Conservation (phyloP, 2,113 vertebrate species). For the Phrynocephalus versicolor region DNA sequence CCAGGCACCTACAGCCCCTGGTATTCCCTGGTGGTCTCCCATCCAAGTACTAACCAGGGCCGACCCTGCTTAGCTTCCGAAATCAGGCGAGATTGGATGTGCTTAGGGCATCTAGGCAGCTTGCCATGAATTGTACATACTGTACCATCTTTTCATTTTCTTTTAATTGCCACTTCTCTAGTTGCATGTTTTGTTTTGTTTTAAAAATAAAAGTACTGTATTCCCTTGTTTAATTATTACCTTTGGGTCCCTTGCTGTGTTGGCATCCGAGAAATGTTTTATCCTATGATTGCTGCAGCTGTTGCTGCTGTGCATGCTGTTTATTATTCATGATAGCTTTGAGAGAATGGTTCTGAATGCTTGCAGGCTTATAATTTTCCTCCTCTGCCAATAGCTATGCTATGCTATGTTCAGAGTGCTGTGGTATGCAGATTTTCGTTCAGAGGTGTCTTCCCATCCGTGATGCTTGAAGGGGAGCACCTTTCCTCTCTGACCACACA, state of each 20-base stretch:
- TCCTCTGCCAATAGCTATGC: neutral
- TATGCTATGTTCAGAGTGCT: neutral
- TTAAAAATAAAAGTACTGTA: neutral
- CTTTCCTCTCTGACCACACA: neutral
- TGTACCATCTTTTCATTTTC: neutral
- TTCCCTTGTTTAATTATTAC: neutral
- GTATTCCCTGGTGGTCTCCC: too few relatives aligned
- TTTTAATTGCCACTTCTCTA: neutral
- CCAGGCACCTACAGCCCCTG: too few relatives aligned
- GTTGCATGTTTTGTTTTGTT: neutral
- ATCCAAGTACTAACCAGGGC: too few relatives aligned
- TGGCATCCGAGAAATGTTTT: slow-evolving; percentile 9
- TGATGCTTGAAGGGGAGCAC: neutral
- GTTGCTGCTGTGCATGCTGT: neutral
- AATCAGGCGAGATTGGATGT: too few relatives aligned
- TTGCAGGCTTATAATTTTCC: neutral
- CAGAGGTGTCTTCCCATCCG: neutral
- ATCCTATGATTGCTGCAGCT: neutral
- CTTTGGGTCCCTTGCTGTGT: neutral
- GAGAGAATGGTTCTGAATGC: neutral
- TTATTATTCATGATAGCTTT: neutral
- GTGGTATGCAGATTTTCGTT: neutral
- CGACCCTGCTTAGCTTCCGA: too few relatives aligned
- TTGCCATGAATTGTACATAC: too few relatives aligned
- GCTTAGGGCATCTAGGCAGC: too few relatives aligned